A percentile compares a stretch with the other conserved stretches of the same genome.
phyloP scores from a whole-genome alignment of 1,140 invertebrate species.

The Ips typographus region DNA sequence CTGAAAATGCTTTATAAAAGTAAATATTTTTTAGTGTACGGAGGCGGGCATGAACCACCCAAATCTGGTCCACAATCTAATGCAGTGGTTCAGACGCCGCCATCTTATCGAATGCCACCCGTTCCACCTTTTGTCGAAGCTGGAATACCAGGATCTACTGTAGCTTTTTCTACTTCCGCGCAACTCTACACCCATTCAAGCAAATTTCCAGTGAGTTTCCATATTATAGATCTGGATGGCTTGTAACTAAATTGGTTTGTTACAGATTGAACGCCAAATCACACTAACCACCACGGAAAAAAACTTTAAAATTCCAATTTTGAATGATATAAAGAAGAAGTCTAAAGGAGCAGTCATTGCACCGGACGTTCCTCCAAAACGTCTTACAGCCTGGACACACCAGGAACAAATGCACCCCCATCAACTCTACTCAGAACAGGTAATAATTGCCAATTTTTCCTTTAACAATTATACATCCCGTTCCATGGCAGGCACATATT shows the following conservation, averaged over 20 bases:
- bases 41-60: slow-evolving; percentile 57
- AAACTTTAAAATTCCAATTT: slow-evolving; percentile 72
- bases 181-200: slow-evolving; percentile 71
- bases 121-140: slow-evolving; percentile 53
- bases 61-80: slow-evolving; percentile 63
- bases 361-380: slow-evolving; percentile 71
- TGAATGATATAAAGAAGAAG: slow-evolving; percentile 69
- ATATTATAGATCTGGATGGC: neutral
- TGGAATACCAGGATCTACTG: slow-evolving; percentile 54
- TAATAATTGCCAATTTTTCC: slow-evolving; percentile 20
- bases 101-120: slow-evolving; percentile 57
- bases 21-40: slow-evolving; percentile 55
- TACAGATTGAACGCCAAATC: slow-evolving; percentile 73
- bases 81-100: slow-evolving; percentile 56
- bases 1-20: neutral
- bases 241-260: slow-evolving; percentile 22
- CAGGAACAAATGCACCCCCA: slow-evolving; percentile 42
- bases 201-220: slow-evolving; percentile 72
- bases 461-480: neutral
- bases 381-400: slow-evolving; percentile 53
- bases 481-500: slow-evolving; percentile 42
- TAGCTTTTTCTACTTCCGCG: slow-evolving; percentile 54
- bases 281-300: slow-evolving; percentile 69
- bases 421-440: slow-evolving; percentile 49
- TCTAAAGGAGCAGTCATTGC: slow-evolving; percentile 62